Evolutionary conservation across 2,797 vertebrate species (phyloP), one percentile per base, ranked within the genome.

Genomic region (Melanotaenia pygmaea): DNA sequence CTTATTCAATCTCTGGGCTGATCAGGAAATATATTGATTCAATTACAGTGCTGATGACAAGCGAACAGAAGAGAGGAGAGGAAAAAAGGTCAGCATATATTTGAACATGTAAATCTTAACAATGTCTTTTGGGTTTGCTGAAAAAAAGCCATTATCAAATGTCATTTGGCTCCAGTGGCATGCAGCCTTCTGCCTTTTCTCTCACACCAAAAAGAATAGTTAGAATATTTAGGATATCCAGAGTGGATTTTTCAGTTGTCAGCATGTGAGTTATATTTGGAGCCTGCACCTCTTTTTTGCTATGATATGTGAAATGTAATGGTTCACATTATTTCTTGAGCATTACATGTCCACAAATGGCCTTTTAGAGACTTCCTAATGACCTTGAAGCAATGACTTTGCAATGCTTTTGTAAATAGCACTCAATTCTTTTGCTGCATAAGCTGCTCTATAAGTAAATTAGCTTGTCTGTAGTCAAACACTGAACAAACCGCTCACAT

Each of bases 1-100:
- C 98, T 99, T 99, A 98, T 98, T 98, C 97, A 98, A 97, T 98
- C 97, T 97, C 94, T 92, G 94, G 94, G 95, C 96, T 97, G 97
- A 99, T 99, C 97, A 94, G 96, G 95, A 99, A 99, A 99, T 99
- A 98, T 98, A 99, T 99, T 96, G 98, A 99, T 99, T 98, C 97
- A 98, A 99, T 99, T 99, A 99, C 95, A 96, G 94, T 75, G 94
- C 96, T 96, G 95, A 97, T 97, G 97, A 99, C 97, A 97, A 97
- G 96, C 94, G 95, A 96, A 96, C 94, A 94, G 94, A 95, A 94
- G 95, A 95, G 94, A 96, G 95, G 89, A 91, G 86, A 28, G 94
- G 95, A 95, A 96, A 97, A 98, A 99, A 99, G 97, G 98, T 98
- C 97, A 99, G 96, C 96, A 95, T 96, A 96, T 97, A 97, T 98